Percentiles rank a stretch among this genome's conserved stretches.
Evolutionary conservation across 2,113 vertebrate genomes (phyloP).

Genomic region (Recurvirostra avosetta): DNA sequence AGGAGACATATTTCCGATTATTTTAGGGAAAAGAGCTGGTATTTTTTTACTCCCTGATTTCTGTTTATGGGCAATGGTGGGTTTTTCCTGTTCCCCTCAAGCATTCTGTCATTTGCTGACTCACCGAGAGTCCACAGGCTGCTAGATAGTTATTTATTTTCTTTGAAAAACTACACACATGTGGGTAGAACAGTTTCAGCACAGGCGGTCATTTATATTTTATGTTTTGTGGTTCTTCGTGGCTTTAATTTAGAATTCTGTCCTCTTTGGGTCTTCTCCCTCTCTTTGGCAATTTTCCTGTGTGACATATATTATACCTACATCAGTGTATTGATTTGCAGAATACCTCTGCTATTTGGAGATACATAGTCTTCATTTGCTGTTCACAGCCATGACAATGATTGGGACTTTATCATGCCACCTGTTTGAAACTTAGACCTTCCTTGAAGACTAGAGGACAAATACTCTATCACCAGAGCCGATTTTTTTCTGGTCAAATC

Average conservation of each 20-base stretch:
- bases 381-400: background rate
- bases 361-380: background rate
- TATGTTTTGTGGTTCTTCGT: background rate
- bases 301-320: background rate
- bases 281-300: background rate
- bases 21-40: background rate
- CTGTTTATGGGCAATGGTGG: background rate
- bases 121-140: background rate
- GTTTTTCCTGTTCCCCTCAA: background rate
- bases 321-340: background rate
- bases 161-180: background rate
- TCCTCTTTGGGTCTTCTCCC: background rate
- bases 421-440: background rate
- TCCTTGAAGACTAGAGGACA: background rate
- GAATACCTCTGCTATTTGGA: background rate
- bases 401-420: background rate
- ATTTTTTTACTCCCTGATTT: background rate
- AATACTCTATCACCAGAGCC: background rate
- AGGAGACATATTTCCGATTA: background rate
- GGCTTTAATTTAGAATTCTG: background rate
- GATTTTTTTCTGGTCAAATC: background rate
- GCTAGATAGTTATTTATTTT: background rate
- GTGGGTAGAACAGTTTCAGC: background rate
- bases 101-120: background rate
- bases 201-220: background rate